These are phyloP conservation scores for Colinus virginianus DNA, from an alignment of 2,113 vertebrate species.

Conservation along the genomic window DNA sequence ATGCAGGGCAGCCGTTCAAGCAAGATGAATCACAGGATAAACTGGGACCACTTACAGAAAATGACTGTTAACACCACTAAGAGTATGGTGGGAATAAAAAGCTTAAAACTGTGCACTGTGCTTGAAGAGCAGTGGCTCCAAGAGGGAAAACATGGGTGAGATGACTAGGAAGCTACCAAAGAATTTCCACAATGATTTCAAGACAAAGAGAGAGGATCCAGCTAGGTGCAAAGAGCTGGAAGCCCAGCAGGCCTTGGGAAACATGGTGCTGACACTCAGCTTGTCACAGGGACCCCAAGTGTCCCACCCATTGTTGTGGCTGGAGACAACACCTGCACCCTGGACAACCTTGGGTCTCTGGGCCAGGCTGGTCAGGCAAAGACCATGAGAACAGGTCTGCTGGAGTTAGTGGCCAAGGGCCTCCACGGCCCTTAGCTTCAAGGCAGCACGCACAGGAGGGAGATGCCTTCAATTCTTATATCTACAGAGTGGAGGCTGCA, in stretches of 20 bases:
- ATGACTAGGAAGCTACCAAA: neutral
- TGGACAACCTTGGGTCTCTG: neutral
- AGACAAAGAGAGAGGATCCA: neutral
- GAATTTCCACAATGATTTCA: neutral
- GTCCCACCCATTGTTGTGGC: neutral
- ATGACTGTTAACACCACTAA: neutral
- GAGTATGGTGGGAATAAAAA: neutral
- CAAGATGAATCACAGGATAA: neutral
- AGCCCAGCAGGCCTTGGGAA: neutral
- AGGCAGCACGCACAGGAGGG: neutral
- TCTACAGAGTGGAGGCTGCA: neutral
- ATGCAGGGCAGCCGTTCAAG: conserved; percentile 10
- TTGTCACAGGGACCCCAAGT: neutral
- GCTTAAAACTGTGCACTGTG: neutral
- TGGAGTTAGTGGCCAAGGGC: neutral
- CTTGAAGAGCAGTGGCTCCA: neutral
- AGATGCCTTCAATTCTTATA: neutral
- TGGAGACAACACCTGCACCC: neutral
- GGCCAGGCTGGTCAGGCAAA: neutral
- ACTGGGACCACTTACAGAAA: neutral
- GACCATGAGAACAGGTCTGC: neutral
- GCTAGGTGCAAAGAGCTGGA: neutral
- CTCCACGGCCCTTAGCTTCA: neutral
- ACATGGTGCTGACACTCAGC: rapidly evolving
- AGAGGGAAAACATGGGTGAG: neutral